Base-by-base conservation (phyloP, 2,797 vertebrate species). In the Eremophila alpestris region DNA sequence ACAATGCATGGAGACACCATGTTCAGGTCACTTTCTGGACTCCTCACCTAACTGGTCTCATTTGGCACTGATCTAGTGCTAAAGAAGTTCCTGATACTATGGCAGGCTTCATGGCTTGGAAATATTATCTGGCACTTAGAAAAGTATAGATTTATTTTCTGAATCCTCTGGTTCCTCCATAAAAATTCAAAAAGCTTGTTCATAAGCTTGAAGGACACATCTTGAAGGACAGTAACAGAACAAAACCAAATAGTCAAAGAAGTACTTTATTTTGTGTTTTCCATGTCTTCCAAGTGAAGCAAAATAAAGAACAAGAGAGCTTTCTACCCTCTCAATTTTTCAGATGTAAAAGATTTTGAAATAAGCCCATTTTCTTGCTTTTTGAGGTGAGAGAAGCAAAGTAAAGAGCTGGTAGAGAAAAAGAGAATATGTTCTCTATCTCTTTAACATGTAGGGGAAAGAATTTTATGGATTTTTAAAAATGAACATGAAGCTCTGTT, bases 151-250 rank as follows among this genome's bases (percentile, higher is more conserved):
- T 82, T 79, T 92, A 40, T 89, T 89, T 92, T 83, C 60, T 71
- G 49, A 87, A 91, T 85, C 32, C 68, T 92, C 55, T 49, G 45
- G 40, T 87, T 89, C 63, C 60, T 80, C 32, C 34, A 30, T 46
- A 91, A 85, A 91, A 85, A 60, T 58, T 87, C 40, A 92, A 77
- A 92, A 84, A 63, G 4, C 45, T 77, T 74, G 27, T n/a, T 93
- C 45, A 63, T 70, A 85, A 65, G 29, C 45, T 87, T 74, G 60
- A 91, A 96, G 92, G 77, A 87, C 23, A 1, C 36, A 32, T 46
- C 38, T 75, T 90, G 62, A 94, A 87, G 59, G 89, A 77, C 64
- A 77, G 71, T 21, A 67, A 63, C 10, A 77, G 54, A 89, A 92
- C 19, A 92, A 87, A 87, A 65, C 8, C 15, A 30, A 87, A 74